A percentile compares a stretch with the other conserved stretches of the same genome.
phyloP scores from a whole-genome alignment of 37 sponge, comb jelly and placozoan genomes.

The Dysidea cf. avara region DNA sequence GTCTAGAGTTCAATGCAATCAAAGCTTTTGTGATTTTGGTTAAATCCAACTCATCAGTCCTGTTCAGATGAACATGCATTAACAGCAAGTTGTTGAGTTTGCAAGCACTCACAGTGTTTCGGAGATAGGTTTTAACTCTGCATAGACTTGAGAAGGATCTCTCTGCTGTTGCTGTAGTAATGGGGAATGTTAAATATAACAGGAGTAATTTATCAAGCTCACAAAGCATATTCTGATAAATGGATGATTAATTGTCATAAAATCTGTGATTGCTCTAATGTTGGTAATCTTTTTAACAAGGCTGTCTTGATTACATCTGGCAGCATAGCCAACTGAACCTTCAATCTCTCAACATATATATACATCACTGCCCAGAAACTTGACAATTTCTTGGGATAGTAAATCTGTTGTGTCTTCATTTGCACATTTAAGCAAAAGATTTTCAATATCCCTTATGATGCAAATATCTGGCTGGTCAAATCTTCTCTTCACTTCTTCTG shows the following conservation, averaged over 20 bases:
- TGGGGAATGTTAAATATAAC: constrained; percentile 42
- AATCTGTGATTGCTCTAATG: constrained; percentile 10
- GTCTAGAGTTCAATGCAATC: too few species aligned
- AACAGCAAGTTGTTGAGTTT: constrained; percentile 33
- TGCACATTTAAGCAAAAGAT: too few species aligned
- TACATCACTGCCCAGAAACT: too few species aligned
- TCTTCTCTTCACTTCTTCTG: too few species aligned
- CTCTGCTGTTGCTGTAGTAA: constrained; percentile 49
- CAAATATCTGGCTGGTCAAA: too few species aligned
- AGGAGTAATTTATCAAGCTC: constrained; percentile 26
- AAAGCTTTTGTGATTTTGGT: too few species aligned
- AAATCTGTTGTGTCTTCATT: too few species aligned
- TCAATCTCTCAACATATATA: constrained; percentile 22
- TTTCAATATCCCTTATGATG: too few species aligned
- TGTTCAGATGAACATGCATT: constrained; percentile 36
- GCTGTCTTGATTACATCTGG: constrained; percentile 39
- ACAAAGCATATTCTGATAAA: constrained; percentile 11
- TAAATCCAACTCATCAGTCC: too few species aligned
- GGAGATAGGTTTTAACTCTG: constrained; percentile 38
- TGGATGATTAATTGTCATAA: constrained; percentile 21
- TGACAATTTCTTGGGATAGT: too few species aligned
- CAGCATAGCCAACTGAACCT: constrained; percentile 32
- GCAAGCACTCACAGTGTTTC: constrained; percentile 26
- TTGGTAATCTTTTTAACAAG: too few species aligned
- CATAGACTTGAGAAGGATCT: constrained; percentile 43